A percentile compares a stretch with the other conserved stretches of the same genome.
Evolutionary conservation across 2,797 vertebrate species (phyloP).

Genomic region (Cercopithecus petaurista): DNA sequence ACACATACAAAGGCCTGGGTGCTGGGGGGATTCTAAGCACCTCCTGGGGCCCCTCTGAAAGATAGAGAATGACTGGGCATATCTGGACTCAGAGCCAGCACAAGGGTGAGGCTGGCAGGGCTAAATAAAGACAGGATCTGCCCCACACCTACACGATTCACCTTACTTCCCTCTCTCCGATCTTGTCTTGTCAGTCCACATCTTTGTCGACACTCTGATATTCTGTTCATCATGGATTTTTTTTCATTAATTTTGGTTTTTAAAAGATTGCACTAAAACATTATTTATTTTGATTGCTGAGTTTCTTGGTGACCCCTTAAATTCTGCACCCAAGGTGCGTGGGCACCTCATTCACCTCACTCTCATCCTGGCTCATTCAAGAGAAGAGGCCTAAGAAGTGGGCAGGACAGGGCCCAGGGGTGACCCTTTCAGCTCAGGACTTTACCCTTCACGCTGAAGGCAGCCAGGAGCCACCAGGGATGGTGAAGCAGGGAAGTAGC

Average conservation of each 20-base stretch:
- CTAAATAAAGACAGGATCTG: background rate
- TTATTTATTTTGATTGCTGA: background rate
- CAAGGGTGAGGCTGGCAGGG: rapidly evolving
- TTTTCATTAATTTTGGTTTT: background rate
- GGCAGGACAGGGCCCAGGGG: no score
- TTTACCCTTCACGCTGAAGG: background rate
- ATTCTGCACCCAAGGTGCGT: background rate
- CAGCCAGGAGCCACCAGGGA: background rate
- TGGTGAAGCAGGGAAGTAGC: background rate
- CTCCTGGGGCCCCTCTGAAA: background rate
- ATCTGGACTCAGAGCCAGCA: rapidly evolving
- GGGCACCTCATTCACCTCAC: background rate
- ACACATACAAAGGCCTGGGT: background rate
- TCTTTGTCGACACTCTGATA: background rate
- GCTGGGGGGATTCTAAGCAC: background rate
- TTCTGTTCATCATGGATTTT: background rate
- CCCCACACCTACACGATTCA: rapidly evolving
- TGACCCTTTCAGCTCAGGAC: background rate
- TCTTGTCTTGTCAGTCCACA: background rate
- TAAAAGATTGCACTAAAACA: background rate
- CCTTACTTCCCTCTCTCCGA: background rate
- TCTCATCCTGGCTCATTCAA: background rate
- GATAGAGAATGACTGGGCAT: rapidly evolving
- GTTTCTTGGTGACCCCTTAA: background rate
- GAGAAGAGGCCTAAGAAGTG: background rate